phyloP scores from a whole-genome alignment of 2,888 invertebrate genomes.

The Mongoloraphidia duomilia region DNA sequence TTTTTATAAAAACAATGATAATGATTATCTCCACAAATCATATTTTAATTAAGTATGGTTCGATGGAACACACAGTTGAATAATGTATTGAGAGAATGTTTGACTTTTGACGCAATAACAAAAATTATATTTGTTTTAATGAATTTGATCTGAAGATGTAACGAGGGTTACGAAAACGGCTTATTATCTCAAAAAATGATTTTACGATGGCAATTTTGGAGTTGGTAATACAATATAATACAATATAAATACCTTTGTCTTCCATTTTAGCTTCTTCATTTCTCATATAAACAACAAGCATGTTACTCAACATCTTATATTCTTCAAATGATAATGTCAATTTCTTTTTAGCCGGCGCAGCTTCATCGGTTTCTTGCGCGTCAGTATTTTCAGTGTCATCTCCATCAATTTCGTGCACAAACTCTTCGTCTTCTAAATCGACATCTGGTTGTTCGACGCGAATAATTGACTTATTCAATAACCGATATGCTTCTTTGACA shows the following conservation, averaged over 20 bases:
- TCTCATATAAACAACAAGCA: constrained; percentile 81
- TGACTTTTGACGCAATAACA: too few relatives aligned
- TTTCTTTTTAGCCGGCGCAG: constrained; percentile 48
- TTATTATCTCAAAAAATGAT: too few relatives aligned
- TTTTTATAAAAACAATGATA: too few relatives aligned
- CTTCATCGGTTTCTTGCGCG: constrained; percentile 15
- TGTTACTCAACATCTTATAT: constrained; percentile 82
- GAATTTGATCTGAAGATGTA: too few relatives aligned
- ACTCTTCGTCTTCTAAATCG: constrained; percentile 70
- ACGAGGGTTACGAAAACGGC: too few relatives aligned
- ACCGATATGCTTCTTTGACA: constrained; percentile 75
- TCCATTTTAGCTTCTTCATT: constrained; percentile 62
- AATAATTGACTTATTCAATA: constrained; percentile 92
- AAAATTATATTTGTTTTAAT: constrained; percentile 8
- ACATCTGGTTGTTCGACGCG: constrained; percentile 97
- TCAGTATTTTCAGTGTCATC: constrained; percentile 33
- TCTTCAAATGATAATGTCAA: constrained; percentile 80
- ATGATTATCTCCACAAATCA: too few relatives aligned
- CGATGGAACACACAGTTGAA: too few relatives aligned
- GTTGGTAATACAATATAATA: too few relatives aligned
- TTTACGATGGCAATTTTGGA: too few relatives aligned
- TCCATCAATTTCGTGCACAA: constrained; percentile 38
- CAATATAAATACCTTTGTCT: constrained; percentile 32
- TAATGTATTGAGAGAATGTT: too few relatives aligned
- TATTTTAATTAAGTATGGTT: too few relatives aligned